phyloP scores from a whole-genome alignment of 2,797 vertebrate genomes.

The Poeciliopsis presidionis region DNA sequence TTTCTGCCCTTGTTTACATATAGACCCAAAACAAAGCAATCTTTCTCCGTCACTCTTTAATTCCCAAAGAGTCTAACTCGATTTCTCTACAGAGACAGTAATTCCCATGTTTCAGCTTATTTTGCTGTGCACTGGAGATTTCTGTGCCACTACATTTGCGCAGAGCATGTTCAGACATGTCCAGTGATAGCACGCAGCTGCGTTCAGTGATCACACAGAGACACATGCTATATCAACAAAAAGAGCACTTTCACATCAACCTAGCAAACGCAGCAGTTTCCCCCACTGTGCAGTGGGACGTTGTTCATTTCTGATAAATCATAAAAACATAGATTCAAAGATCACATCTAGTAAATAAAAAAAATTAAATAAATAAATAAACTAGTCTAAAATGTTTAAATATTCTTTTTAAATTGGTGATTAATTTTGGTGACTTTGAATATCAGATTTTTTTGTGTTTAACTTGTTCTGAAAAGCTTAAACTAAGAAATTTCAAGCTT shows the following conservation, averaged over 20 bases:
- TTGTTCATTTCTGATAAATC: neutral
- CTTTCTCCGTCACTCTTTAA: neutral
- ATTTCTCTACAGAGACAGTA: constrained; percentile 12
- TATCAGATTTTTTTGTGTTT: neutral
- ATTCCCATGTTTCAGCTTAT: constrained; percentile 6
- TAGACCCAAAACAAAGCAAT: neutral
- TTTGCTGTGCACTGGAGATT: constrained; percentile 1
- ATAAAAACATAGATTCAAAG: neutral
- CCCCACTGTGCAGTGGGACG: neutral
- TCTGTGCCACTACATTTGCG: neutral
- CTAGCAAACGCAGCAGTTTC: neutral
- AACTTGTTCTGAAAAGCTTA: neutral
- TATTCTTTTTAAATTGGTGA: neutral
- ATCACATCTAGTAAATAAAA: neutral
- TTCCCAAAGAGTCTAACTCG: neutral
- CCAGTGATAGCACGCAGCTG: neutral
- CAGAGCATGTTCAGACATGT: neutral
- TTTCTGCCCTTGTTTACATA: neutral
- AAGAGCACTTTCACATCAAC: neutral
- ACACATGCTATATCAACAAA: constrained; percentile 1
- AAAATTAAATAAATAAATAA: neutral
- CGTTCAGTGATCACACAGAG: neutral
- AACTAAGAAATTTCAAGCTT: neutral
- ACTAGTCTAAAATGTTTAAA: neutral
- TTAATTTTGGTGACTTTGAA: neutral